phyloP scores from a whole-genome alignment of 2,888 invertebrate genomes.

The Automeris io region DNA sequence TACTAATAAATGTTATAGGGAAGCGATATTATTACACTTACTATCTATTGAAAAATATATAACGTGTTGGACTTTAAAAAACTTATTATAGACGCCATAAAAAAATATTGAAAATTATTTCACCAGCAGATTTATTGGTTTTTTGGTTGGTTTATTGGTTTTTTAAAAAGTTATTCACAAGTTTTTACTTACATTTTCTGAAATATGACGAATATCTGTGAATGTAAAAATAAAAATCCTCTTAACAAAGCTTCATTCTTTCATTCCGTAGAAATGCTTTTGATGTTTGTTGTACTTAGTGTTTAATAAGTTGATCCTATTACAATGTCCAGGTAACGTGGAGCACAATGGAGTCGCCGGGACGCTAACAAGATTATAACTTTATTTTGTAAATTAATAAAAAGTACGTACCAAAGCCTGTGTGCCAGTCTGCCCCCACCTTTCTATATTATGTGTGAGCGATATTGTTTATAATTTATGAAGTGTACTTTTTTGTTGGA shows the following conservation, averaged over 20 bases:
- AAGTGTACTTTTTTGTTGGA: slow-evolving; percentile 4
- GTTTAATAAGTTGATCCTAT: slow-evolving; percentile 78
- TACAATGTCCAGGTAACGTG: slow-evolving; percentile 71
- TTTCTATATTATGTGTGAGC: slow-evolving; percentile 21
- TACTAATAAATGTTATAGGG: slow-evolving; percentile 55
- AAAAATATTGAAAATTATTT: no score
- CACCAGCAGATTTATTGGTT: no score
- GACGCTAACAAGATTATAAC: slow-evolving; percentile 74
- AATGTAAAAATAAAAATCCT: slow-evolving; percentile 48
- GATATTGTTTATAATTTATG: slow-evolving; percentile 18
- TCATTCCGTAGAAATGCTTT: slow-evolving; percentile 56
- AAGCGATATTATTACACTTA: slow-evolving; percentile 62
- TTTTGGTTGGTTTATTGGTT: no score
- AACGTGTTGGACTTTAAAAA: no score
- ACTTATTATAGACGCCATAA: slow-evolving; percentile 2
- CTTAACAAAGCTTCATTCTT: slow-evolving; percentile 64
- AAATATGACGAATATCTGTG: slow-evolving; percentile 20
- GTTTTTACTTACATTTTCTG: not conserved
- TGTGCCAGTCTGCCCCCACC: slow-evolving; percentile 38
- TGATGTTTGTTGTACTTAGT: slow-evolving; percentile 74
- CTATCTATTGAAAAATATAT: slow-evolving; percentile 47
- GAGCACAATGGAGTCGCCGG: slow-evolving; percentile 59
- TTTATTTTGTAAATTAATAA: slow-evolving; percentile 75
- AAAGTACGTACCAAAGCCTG: slow-evolving; percentile 52
- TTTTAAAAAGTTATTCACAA: no score